phyloP scores from a whole-genome alignment of 2,797 vertebrate genomes.

The Luscinia luscinia region DNA sequence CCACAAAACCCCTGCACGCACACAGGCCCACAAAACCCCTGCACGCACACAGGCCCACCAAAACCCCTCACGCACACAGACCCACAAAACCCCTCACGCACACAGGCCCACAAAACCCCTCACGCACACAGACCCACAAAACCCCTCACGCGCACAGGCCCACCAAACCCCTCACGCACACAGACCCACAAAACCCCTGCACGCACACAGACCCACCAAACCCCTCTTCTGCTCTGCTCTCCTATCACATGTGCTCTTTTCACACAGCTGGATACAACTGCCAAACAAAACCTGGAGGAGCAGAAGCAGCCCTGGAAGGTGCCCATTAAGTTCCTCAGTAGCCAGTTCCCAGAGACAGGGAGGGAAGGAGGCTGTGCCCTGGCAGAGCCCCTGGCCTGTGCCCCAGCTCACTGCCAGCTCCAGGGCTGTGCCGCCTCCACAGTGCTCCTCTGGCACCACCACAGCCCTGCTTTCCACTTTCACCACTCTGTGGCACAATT shows the following conservation, averaged over 20 bases:
- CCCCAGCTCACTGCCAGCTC: too few species aligned
- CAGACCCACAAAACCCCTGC: too few species aligned
- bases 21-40: rapidly evolving
- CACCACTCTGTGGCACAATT: neutral
- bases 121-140: too few species aligned
- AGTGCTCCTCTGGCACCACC: rapidly evolving
- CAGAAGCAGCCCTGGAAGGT: neutral
- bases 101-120: too few species aligned
- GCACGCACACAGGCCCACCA: too few species aligned
- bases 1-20: too few species aligned
- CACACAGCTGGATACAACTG: neutral
- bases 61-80: too few species aligned
- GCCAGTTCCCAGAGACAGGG: rapidly evolving
- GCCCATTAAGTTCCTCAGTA: rapidly evolving
- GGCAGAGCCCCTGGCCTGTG: neutral
- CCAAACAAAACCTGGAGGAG: neutral
- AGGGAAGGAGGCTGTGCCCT: neutral
- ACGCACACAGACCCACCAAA: too few species aligned
- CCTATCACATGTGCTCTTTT: rapidly evolving
- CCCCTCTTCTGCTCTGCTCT: neutral
- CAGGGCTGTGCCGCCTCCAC: rapidly evolving
- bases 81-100: too few species aligned
- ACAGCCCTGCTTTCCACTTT: neutral
- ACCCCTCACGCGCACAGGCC: too few species aligned
- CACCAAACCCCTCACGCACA: too few species aligned